Evolutionary conservation across 2,113 vertebrate genomes (phyloP).

Genomic region (Arvicanthis niloticus): DNA sequence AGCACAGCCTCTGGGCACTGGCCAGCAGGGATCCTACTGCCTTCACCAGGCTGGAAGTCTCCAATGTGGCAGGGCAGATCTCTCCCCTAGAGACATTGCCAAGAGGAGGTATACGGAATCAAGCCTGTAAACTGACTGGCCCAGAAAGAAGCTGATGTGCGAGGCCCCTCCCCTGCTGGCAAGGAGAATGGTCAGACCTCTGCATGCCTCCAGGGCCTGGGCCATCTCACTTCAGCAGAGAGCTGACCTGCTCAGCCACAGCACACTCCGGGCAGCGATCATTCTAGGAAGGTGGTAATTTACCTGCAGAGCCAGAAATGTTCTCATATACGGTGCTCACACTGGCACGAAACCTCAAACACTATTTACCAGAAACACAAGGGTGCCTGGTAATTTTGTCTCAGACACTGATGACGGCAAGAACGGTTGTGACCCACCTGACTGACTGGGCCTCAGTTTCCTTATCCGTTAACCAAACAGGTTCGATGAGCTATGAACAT

Average conservation of each 20-base stretch:
- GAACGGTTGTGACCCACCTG: neutral
- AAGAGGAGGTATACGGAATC: neutral
- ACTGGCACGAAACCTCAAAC: slow-evolving; percentile 57
- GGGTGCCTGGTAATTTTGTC: slow-evolving; percentile 68
- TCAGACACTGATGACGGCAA: slow-evolving; percentile 6
- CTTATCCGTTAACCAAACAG: slow-evolving; percentile 43
- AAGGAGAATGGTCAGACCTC: neutral
- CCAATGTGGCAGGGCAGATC: neutral
- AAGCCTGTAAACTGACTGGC: neutral
- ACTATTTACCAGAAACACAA: slow-evolving; percentile 62
- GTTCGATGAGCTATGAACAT: neutral
- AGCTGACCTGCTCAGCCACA: neutral
- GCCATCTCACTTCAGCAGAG: neutral
- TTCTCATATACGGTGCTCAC: neutral
- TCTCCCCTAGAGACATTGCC: neutral
- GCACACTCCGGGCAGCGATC: neutral
- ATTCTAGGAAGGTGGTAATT: slow-evolving; percentile 68
- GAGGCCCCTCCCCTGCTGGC: neutral
- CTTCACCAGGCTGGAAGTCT: neutral
- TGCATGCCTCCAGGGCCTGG: neutral
- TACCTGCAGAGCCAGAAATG: slow-evolving; percentile 26
- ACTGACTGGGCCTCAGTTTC: slow-evolving; percentile 51
- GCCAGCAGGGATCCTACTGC: neutral
- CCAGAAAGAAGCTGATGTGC: neutral
- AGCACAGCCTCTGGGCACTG: neutral